Percentiles rank a stretch among this genome's conserved stretches.
These are phyloP conservation scores for Ceramica pisi DNA, from an alignment of 2,888 invertebrate genomes.

Conservation along the genomic window DNA sequence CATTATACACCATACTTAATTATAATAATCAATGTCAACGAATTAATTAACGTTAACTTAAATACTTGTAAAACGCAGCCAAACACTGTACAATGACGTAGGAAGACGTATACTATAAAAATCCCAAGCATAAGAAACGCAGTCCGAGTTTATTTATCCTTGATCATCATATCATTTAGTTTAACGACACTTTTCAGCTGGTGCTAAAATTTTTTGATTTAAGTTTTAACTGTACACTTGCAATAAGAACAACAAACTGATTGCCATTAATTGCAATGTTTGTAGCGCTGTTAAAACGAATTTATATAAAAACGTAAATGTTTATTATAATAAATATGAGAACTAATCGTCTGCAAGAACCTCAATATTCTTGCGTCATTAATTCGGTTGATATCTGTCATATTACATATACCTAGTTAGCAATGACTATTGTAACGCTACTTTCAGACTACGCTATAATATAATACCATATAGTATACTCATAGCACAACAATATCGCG, in stretches of 20 bases:
- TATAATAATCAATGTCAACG: neutral
- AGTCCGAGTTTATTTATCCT: neutral
- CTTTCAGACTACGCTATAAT: too few relatives aligned
- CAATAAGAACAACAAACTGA: constrained; percentile 31
- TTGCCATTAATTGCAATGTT: constrained; percentile 30
- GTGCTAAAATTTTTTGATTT: too few relatives aligned
- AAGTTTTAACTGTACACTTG: neutral
- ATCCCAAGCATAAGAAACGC: neutral
- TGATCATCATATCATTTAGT: neutral
- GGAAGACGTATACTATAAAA: too few relatives aligned
- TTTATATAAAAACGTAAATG: constrained; percentile 40
- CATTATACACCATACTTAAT: neutral
- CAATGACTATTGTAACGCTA: constrained; percentile 31
- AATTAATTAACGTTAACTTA: neutral
- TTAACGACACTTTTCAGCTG: neutral
- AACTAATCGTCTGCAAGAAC: constrained; percentile 12
- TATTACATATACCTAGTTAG: constrained; percentile 15
- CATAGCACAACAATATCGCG: too few relatives aligned
- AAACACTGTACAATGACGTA: neutral
- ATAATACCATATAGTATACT: too few relatives aligned
- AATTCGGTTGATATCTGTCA: constrained; percentile 3
- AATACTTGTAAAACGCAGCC: neutral
- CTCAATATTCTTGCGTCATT: constrained; percentile 14
- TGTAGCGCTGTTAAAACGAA: constrained; percentile 45
- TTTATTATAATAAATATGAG: constrained; percentile 38